phyloP scores from a whole-genome alignment of 2,113 vertebrate genomes.

The Pterocles gutturalis region DNA sequence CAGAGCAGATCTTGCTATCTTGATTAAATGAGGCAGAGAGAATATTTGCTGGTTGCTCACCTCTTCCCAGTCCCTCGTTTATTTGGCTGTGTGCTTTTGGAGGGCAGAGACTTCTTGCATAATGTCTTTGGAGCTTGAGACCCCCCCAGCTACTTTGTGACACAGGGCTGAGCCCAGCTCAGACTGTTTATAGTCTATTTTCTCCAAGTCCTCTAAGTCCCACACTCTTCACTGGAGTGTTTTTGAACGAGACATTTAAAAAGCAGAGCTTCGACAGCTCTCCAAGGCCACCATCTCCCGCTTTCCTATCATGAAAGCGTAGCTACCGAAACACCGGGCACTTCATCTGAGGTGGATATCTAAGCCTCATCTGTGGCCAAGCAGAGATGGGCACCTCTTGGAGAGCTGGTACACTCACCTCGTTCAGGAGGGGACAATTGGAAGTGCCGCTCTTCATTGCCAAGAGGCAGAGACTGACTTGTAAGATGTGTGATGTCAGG shows the following conservation, averaged over 20 bases:
- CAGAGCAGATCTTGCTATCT: not conserved
- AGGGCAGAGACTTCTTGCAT: not conserved
- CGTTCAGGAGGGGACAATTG: not conserved
- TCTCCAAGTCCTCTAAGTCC: not conserved
- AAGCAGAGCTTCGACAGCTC: not conserved
- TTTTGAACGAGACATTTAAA: not conserved
- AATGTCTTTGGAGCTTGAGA: not conserved
- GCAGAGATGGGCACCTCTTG: not conserved
- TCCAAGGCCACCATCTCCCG: not conserved
- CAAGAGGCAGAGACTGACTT: not conserved
- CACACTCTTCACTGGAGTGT: not conserved
- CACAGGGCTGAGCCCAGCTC: not conserved
- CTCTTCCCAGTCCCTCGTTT: not conserved
- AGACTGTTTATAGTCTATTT: not conserved
- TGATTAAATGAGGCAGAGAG: conserved; percentile 7
- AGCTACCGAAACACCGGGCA: not conserved
- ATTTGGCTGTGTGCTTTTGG: not conserved
- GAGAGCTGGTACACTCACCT: not conserved
- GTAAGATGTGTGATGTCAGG: not conserved
- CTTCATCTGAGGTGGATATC: not conserved
- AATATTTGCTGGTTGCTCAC: not conserved
- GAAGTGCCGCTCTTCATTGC: not conserved
- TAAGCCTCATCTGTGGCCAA: not conserved
- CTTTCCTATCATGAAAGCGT: not conserved
- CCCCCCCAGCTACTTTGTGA: not conserved